Conservation (phyloP, 1,140 invertebrate genomes). For the Aphidius ervi region DNA sequence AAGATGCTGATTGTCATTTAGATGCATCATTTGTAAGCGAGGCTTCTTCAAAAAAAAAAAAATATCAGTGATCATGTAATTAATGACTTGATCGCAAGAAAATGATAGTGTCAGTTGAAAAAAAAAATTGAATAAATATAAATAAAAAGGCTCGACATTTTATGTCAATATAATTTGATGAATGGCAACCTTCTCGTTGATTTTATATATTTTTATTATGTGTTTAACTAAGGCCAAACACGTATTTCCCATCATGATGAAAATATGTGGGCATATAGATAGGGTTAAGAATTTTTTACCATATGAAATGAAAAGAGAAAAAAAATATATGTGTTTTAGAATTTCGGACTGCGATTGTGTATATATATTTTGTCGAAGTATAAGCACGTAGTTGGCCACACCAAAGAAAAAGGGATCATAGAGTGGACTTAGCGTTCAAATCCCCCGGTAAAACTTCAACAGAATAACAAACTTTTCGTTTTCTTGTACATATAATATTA, state of each 20-base stretch:
- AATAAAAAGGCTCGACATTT: no score
- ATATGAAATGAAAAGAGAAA: background rate
- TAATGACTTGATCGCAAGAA: no score
- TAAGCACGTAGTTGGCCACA: conserved; percentile 51
- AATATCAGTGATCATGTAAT: no score
- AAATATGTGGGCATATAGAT: no score
- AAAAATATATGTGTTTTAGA: conserved; percentile 35
- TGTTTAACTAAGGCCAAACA: conserved; percentile 42
- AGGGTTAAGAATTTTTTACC: no score
- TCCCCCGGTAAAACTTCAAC: conserved; percentile 50
- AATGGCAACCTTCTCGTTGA: background rate
- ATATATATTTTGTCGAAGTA: conserved; percentile 50
- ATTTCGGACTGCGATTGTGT: conserved; percentile 43
- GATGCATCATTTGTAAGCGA: no score
- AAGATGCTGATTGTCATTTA: no score
- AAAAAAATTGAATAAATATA: no score
- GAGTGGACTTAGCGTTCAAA: conserved; percentile 51
- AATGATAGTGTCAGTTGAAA: no score
- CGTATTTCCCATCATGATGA: conserved; percentile 41
- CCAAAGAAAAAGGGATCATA: conserved; percentile 44
- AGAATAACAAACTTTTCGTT: conserved; percentile 47
- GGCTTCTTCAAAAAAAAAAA: no score
- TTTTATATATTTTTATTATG: background rate
- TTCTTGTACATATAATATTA: background rate
- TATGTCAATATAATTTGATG: background rate